A percentile compares a stretch with the other conserved stretches of the same genome.
These are phyloP conservation scores for Lamellibrachia columna DNA, from an alignment of 2,888 invertebrate species.

Conservation along the genomic window DNA sequence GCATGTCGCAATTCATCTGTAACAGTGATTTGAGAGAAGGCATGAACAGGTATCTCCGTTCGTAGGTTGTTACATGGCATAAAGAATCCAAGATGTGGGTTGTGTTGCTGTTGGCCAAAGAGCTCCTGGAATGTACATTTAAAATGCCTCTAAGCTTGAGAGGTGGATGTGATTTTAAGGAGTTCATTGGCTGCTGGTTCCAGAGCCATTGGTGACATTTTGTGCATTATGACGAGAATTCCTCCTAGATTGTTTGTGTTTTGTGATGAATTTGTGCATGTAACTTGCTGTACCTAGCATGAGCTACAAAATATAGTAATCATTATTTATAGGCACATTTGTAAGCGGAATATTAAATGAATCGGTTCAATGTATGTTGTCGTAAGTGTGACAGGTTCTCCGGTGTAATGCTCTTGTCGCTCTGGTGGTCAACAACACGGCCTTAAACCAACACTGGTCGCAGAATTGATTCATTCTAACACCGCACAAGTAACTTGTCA, in stretches of 20 bases:
- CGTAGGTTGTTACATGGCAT: not conserved
- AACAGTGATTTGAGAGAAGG: not conserved
- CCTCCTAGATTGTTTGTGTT: not conserved
- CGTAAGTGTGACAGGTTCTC: not conserved
- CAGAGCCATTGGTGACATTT: not conserved
- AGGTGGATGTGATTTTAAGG: not conserved
- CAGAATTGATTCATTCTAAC: not conserved
- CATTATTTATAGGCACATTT: not conserved
- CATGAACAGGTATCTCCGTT: not conserved
- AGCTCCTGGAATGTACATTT: not conserved
- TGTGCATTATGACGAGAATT: not conserved
- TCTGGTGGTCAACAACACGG: not conserved
- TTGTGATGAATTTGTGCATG: not conserved
- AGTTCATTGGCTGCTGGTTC: not conserved
- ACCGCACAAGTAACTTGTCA: not conserved
- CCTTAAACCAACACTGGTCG: not conserved
- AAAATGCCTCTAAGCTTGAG: not conserved
- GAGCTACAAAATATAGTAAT: not conserved
- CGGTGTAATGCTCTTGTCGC: not conserved
- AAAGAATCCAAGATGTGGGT: not conserved
- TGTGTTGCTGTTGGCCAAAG: not conserved
- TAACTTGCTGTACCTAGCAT: not conserved
- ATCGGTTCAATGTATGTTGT: not conserved
- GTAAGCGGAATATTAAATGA: slow-evolving; percentile 6
- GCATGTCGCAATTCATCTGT: not conserved